phyloP scores from a whole-genome alignment of 2,797 vertebrate species.

The Molossus molossus region DNA sequence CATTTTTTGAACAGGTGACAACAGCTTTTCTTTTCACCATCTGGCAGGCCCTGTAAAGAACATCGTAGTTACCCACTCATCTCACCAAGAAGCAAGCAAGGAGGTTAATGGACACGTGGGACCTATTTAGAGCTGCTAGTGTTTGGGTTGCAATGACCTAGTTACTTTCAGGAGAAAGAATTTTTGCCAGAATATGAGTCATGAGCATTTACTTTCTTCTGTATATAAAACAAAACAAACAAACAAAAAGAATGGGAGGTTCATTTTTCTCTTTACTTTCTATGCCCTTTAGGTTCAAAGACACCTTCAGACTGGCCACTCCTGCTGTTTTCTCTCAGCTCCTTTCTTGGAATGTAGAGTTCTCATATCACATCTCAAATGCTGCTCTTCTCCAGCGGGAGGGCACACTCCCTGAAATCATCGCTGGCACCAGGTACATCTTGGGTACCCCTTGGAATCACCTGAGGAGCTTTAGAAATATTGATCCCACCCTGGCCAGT shows the following conservation, averaged over 20 bases:
- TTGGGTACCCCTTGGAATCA: background rate
- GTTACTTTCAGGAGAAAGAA: constrained; percentile 17
- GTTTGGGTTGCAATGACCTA: background rate
- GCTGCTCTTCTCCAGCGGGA: background rate
- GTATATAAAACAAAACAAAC: background rate
- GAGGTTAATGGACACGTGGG: background rate
- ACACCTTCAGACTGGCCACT: background rate
- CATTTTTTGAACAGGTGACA: background rate
- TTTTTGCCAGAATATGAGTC: background rate
- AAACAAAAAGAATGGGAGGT: background rate
- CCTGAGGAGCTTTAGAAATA: background rate
- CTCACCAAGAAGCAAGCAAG: background rate
- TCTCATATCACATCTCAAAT: background rate
- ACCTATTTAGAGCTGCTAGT: background rate
- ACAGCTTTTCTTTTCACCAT: background rate
- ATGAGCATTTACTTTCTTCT: background rate
- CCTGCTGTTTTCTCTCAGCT: background rate
- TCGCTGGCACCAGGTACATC: background rate
- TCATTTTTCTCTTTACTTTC: background rate
- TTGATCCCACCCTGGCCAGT: background rate
- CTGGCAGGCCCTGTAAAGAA: background rate
- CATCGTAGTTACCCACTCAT: background rate
- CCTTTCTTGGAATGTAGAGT: background rate
- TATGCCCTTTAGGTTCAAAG: background rate
- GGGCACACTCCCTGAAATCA: background rate